These are phyloP conservation scores for Hydrolagus colliei DNA, from an alignment of 2,797 vertebrate genomes.

Conservation along the genomic window DNA sequence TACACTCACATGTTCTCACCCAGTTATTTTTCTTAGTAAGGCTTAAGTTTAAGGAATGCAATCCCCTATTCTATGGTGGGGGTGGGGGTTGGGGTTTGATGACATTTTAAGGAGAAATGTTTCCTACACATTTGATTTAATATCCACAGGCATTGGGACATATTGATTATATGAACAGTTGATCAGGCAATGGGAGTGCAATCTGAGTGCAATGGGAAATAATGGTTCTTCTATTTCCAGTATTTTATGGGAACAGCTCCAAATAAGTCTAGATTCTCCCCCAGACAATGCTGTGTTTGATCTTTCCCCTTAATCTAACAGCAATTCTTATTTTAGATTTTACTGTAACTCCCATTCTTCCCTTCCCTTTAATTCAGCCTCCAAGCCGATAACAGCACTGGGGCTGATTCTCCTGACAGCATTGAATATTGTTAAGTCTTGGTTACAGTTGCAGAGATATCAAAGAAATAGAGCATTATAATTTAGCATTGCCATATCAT, in stretches of 20 bases:
- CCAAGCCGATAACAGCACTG: neutral
- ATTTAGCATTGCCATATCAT: neutral
- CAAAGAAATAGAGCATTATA: neutral
- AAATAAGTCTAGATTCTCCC: neutral
- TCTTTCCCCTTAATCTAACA: constrained; percentile 17
- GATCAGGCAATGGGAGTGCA: neutral
- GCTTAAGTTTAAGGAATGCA: neutral
- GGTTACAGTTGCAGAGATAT: neutral
- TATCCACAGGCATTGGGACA: neutral
- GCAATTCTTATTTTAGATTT: constrained; percentile 13
- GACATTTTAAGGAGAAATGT: neutral
- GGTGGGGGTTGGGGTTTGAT: too few relatives aligned
- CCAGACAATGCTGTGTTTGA: neutral
- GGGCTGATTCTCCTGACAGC: neutral
- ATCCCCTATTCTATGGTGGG: neutral
- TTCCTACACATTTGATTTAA: constrained; percentile 12
- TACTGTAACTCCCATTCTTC: constrained; percentile 3
- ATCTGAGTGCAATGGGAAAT: neutral
- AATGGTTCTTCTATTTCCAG: constrained; percentile 4
- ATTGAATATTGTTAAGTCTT: constrained; percentile 12
- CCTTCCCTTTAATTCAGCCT: neutral
- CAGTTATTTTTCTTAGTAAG: neutral
- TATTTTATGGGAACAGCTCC: constrained; percentile 1
- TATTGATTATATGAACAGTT: constrained; percentile 28
- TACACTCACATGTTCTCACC: too few relatives aligned